Conservation (phyloP, 1,140 invertebrate genomes). For the Brachionus koreanus region DNA sequence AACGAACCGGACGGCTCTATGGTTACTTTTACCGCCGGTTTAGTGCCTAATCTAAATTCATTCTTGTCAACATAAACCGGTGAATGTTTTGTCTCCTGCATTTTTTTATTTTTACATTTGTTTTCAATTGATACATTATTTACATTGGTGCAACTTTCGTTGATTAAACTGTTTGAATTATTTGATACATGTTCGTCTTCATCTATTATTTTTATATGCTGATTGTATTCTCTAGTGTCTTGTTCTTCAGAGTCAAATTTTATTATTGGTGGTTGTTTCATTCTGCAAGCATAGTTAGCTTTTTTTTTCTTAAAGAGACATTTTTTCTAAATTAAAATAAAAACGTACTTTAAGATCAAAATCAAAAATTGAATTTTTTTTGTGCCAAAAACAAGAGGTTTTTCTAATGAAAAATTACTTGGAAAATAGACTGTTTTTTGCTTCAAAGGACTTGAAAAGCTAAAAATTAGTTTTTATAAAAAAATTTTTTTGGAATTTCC, state of each 20-base stretch:
- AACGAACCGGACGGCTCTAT: conserved; percentile 7
- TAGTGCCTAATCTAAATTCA: conserved; percentile 10
- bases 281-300: neutral
- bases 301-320: neutral
- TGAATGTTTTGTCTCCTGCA: neutral
- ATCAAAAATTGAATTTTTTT: too few species aligned
- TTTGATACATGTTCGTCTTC: neutral
- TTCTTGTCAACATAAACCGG: neutral
- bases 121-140: neutral
- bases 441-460: too few species aligned
- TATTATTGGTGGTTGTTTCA: conserved; percentile 5
- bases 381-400: too few species aligned
- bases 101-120: neutral
- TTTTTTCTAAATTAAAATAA: too few species aligned
- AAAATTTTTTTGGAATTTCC: too few species aligned
- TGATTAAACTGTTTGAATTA: neutral
- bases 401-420: too few species aligned
- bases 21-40: neutral
- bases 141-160: neutral
- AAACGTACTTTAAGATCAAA: too few species aligned
- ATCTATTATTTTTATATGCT: neutral
- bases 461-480: too few species aligned
- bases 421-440: too few species aligned
- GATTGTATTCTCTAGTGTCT: neutral
- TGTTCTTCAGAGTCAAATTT: neutral